phyloP scores from a whole-genome alignment of 2,797 vertebrate genomes.

The Catharus ustulatus region DNA sequence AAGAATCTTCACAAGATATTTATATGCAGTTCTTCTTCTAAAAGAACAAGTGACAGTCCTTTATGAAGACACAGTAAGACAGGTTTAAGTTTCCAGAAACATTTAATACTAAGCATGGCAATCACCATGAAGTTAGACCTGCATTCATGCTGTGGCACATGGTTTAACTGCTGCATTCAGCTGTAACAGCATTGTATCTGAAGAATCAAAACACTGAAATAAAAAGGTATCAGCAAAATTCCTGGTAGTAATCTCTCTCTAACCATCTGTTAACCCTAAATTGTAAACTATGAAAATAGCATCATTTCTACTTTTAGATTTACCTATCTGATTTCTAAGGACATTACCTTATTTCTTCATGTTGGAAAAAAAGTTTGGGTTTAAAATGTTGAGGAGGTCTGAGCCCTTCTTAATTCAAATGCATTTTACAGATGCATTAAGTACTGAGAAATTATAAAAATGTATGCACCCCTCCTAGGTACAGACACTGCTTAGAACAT shows the following conservation, averaged over 20 bases:
- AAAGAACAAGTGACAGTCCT: background rate
- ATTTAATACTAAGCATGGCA: background rate
- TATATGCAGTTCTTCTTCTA: background rate
- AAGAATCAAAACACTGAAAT: slow-evolving; percentile 5
- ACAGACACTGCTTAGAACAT: background rate
- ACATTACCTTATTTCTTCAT: background rate
- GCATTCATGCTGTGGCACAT: background rate
- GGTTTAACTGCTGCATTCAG: background rate
- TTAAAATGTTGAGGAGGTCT: background rate
- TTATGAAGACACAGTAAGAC: background rate
- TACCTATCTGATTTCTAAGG: background rate
- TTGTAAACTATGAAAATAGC: background rate
- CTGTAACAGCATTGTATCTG: background rate
- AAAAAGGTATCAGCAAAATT: background rate
- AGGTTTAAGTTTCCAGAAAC: background rate
- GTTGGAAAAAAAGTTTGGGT: background rate
- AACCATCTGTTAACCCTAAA: background rate
- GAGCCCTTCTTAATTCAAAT: background rate
- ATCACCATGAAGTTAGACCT: background rate
- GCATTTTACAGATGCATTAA: background rate
- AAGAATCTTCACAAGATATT: background rate
- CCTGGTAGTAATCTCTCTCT: background rate
- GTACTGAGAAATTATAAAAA: background rate
- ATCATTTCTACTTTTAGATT: background rate
- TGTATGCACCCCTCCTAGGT: background rate